Conservation (phyloP, 2,113 vertebrate genomes). For the Camelus bactrianus region DNA sequence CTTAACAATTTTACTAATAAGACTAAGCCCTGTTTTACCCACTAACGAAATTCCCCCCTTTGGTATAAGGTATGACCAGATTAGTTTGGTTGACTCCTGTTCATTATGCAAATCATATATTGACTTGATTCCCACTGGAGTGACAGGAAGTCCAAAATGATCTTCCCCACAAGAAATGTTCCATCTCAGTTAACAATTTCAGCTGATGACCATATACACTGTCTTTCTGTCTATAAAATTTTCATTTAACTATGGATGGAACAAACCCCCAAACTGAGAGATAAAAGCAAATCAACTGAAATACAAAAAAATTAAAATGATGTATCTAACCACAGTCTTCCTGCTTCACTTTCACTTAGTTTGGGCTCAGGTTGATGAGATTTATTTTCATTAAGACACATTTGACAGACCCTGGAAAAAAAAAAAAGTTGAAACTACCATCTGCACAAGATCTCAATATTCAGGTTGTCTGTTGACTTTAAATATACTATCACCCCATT, state of each 20-base stretch:
- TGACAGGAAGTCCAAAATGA: constrained; percentile 3
- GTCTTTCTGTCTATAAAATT: neutral
- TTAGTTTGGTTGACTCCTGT: constrained; percentile 28
- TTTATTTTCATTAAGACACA: constrained; percentile 4
- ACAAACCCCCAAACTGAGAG: neutral
- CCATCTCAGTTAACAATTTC: neutral
- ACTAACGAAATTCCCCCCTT: neutral
- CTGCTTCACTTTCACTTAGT: constrained; percentile 13
- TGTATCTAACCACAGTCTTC: neutral
- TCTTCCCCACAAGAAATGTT: neutral
- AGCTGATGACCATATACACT: neutral
- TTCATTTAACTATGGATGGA: neutral
- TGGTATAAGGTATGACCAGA: neutral
- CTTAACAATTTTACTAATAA: neutral
- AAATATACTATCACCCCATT: neutral
- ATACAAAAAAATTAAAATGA: constrained; percentile 8
- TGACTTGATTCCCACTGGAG: neutral
- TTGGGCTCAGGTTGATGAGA: neutral
- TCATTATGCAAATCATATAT: neutral
- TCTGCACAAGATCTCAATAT: neutral
- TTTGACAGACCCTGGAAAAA: neutral
- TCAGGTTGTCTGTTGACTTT: neutral
- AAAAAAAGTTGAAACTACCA: neutral
- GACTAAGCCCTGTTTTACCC: neutral
- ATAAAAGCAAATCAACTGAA: constrained; percentile 29